Evolutionary conservation across 2,797 vertebrate genomes (phyloP).

Genomic region (Avahi laniger): DNA sequence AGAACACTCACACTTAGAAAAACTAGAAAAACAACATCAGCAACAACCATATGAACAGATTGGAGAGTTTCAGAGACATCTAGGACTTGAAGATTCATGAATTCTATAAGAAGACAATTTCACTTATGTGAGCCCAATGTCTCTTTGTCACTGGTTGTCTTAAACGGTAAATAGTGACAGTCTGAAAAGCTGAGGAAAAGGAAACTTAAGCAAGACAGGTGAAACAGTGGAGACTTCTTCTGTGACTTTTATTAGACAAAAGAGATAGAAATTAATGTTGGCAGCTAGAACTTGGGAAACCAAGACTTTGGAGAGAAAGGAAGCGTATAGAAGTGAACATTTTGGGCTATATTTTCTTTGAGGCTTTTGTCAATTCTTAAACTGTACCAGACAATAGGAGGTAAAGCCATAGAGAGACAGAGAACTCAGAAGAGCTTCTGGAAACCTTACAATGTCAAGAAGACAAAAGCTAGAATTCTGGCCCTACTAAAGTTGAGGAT

Average conservation of each 20-base stretch:
- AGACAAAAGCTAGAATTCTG: background rate
- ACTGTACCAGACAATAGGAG: background rate
- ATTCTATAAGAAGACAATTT: background rate
- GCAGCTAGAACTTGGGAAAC: background rate
- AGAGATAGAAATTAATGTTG: background rate
- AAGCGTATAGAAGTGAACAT: background rate
- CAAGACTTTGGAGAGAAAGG: background rate
- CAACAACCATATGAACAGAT: background rate
- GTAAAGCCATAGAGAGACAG: background rate
- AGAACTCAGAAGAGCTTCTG: background rate
- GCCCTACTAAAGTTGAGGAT: background rate
- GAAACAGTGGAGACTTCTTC: background rate
- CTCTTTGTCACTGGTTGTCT: background rate
- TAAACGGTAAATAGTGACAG: background rate
- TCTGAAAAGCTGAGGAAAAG: background rate
- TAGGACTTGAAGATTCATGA: background rate
- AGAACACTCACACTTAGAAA: background rate
- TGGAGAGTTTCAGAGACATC: background rate
- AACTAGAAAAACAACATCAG: background rate
- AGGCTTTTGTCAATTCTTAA: background rate
- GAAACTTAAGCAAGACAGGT: background rate
- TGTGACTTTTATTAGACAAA: background rate
- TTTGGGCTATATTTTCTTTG: background rate
- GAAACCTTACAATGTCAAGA: background rate
- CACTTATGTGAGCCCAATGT: background rate